Base-by-base conservation (phyloP, 1,140 invertebrate species). In the Drosophila kikkawai region DNA sequence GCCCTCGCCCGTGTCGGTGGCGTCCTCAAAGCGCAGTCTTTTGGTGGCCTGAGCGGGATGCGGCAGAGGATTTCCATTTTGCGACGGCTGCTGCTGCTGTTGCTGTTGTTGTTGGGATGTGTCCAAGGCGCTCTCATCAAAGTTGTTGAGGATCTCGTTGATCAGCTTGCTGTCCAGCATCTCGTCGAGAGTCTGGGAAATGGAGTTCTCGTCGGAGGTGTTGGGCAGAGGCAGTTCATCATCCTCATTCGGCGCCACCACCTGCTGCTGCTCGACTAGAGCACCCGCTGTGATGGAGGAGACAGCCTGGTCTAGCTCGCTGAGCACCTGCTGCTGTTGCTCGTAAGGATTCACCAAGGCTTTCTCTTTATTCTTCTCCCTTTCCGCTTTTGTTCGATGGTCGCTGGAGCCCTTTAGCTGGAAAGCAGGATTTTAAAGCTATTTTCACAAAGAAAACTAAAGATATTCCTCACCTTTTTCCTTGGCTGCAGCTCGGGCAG, bases 111-210 rank as follows among this genome's bases (percentile, higher is more conserved):
- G 56, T n/a, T 71, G 84, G 39, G 84, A 64, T 45, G 79, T 77
- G 70, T 92, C 91, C 19, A 92, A 45, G 3, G 76, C 91, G 64
- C 82, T 92, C 65, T 92, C 91, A 69, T 92, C 91, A 29, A 92
- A 92, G 34, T 80, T 92, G 37, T 85, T 92, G 7, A 92, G 63
- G 1, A 92, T 92, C 37, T 92, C 91, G 39, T 92, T 92, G 48
- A 92, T 92, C 11, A 92, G 79, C 69, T 92, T 92, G 65, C 91
- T 91, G 60, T 92, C 91, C 26, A 92, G 76, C 87, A 92, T 85
- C 15, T 91, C 91, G 37, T 91, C 91, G 12, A 92, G 66, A 0
- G 82, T 92, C n/a, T 91, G 63, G 3, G 85, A 90, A 57, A 92
- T 92, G 48, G 91, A 92, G 70, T 91, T 92, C 19, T 92, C 91